Percentiles rank a stretch among this genome's conserved stretches.
Evolutionary conservation across 1,140 invertebrate genomes (phyloP).

Genomic region (Lepidurus apus): DNA sequence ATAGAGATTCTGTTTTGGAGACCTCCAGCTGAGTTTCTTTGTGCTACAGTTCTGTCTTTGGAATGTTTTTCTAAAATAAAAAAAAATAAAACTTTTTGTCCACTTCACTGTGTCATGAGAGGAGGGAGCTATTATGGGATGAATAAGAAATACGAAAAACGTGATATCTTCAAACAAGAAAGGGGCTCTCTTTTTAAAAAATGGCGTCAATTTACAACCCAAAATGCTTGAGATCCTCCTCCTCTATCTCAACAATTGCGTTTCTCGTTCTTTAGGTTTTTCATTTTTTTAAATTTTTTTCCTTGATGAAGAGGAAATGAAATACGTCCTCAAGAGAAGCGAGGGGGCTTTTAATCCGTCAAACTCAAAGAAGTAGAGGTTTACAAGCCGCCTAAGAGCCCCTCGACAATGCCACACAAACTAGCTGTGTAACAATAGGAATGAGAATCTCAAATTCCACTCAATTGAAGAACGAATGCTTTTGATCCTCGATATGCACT

Average conservation of each 20-base stretch:
- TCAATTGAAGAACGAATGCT: neutral
- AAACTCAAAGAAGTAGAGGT: neutral
- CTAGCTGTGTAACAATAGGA: constrained; percentile 15
- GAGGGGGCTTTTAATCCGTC: neutral
- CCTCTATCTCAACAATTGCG: neutral
- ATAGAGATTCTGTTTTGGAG: neutral
- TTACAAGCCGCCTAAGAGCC: neutral
- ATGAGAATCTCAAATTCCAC: neutral
- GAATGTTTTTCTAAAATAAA: neutral
- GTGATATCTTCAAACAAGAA: no score
- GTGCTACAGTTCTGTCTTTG: neutral
- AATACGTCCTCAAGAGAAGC: neutral
- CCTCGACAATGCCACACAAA: neutral
- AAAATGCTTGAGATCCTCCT: no score
- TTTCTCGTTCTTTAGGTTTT: neutral
- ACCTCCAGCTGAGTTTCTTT: constrained; percentile 21
- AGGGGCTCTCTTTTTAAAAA: no score
- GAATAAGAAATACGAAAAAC: no score
- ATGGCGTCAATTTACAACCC: no score
- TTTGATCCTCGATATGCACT: neutral
- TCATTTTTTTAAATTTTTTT: neutral
- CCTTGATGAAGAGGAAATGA: neutral
- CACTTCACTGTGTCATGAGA: no score
- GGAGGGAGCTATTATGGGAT: no score
- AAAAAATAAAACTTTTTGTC: neutral